A percentile compares a stretch with the other conserved stretches of the same genome.
phyloP scores from a whole-genome alignment of 2,888 invertebrate genomes.

The Sminthurinus aureus region DNA sequence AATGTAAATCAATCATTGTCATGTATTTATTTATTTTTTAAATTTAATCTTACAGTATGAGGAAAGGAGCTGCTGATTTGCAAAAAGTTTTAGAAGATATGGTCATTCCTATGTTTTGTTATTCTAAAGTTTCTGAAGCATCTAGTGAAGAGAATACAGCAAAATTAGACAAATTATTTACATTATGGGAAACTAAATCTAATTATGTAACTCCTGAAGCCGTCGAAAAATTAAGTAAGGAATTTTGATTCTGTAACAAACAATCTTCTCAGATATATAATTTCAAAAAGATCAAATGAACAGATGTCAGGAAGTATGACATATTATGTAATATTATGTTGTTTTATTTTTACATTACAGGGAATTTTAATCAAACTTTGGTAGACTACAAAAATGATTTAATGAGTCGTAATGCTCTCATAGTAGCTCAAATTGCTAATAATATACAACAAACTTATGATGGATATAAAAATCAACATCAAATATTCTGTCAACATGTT shows the following conservation, averaged over 20 bases:
- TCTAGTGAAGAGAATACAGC: conserved; percentile 86
- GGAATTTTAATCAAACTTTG: conserved; percentile 84
- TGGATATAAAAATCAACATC: conserved; percentile 91
- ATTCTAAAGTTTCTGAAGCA: conserved; percentile 76
- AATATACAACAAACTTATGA: conserved; percentile 86
- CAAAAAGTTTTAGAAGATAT: conserved; percentile 93
- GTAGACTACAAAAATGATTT: conserved; percentile 87
- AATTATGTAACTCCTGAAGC: conserved; percentile 84
- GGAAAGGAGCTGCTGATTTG: conserved; percentile 93
- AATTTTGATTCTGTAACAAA: too few species aligned
- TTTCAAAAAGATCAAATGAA: too few species aligned
- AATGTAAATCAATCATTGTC: conserved; percentile 62
- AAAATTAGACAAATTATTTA: conserved; percentile 91
- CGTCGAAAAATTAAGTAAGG: conserved; percentile 78
- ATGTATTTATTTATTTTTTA: neutral
- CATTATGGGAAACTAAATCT: conserved; percentile 96
- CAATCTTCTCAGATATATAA: too few species aligned
- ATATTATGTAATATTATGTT: too few species aligned
- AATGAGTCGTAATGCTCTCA: conserved; percentile 79
- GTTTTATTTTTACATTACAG: too few species aligned
- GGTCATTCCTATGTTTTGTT: conserved; percentile 98
- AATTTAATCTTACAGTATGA: conserved; percentile 71
- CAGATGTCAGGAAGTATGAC: too few species aligned
- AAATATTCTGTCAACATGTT: conserved; percentile 92
- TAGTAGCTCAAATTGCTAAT: conserved; percentile 78